A percentile compares a stretch with the other conserved stretches of the same genome.
phyloP scores from a whole-genome alignment of 2,888 invertebrate genomes.

The Spodoptera exigua region DNA sequence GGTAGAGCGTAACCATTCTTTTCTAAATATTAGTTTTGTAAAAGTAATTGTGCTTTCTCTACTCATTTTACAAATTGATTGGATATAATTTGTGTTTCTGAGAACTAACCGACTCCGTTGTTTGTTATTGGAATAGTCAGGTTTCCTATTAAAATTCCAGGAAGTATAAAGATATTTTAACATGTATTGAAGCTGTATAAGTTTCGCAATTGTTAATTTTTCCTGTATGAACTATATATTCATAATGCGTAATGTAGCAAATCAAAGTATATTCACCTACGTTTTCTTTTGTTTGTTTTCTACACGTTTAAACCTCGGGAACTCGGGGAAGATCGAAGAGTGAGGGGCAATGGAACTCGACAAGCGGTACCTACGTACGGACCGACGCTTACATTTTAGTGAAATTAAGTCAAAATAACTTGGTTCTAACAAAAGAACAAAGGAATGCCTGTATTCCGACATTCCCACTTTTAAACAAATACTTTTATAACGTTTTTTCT shows the following conservation, averaged over 20 bases:
- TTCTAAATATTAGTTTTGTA: too few relatives aligned
- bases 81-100: too few relatives aligned
- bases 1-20: too few relatives aligned
- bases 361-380: constrained; percentile 4
- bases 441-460: constrained; percentile 42
- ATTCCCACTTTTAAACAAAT: constrained; percentile 57
- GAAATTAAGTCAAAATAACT: constrained; percentile 56
- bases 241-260: constrained; percentile 1
- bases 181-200: too few relatives aligned
- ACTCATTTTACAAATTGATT: too few relatives aligned
- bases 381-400: constrained; percentile 36
- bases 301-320: constrained; percentile 15
- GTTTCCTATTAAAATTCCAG: too few relatives aligned
- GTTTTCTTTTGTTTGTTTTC: background rate
- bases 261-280: constrained; percentile 10
- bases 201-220: too few relatives aligned
- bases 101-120: too few relatives aligned
- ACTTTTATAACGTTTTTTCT: constrained; percentile 39
- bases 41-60: too few relatives aligned
- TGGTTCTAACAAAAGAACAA: constrained; percentile 54
- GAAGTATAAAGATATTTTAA: too few relatives aligned
- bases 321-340: constrained; percentile 3
- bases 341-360: constrained; percentile 21
- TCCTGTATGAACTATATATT: too few relatives aligned
- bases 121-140: too few relatives aligned